Evolutionary conservation across 1,140 invertebrate genomes (phyloP).

Genomic region (Aculops lycopersici): DNA sequence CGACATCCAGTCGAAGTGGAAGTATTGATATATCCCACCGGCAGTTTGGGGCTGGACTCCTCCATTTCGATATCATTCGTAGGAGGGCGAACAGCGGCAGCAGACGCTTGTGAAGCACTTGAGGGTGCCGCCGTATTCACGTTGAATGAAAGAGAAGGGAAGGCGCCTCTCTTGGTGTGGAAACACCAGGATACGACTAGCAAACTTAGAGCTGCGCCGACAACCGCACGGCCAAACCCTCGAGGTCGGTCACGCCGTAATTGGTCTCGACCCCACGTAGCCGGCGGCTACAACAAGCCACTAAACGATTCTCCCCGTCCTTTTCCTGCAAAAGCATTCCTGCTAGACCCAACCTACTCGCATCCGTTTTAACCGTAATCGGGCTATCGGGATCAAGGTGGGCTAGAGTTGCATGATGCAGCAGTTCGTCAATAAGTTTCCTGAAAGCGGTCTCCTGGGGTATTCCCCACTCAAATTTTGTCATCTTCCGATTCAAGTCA

Average conservation of each 20-base stretch:
- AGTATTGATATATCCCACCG: too few relatives aligned
- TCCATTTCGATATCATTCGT: too few relatives aligned
- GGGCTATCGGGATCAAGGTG: neutral
- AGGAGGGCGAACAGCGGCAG: too few relatives aligned
- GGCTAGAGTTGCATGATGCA: neutral
- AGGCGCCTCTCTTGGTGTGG: too few relatives aligned
- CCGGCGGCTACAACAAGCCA: slow-evolving; percentile 5
- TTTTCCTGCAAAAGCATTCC: slow-evolving; percentile 5
- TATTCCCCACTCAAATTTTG: slow-evolving; percentile 3
- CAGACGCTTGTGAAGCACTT: too few relatives aligned
- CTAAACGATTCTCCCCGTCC: neutral
- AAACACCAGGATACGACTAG: too few relatives aligned
- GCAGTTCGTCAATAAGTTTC: neutral
- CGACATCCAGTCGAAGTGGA: too few relatives aligned
- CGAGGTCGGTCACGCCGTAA: slow-evolving; percentile 17
- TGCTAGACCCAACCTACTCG: slow-evolving; percentile 2
- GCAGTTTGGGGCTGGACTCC: too few relatives aligned
- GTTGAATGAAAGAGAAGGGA: too few relatives aligned
- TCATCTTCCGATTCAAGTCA: slow-evolving; percentile 10
- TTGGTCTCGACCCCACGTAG: slow-evolving; percentile 14
- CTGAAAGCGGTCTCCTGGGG: neutral
- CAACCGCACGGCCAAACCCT: slow-evolving; percentile 16
- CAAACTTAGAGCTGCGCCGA: too few relatives aligned
- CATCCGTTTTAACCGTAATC: slow-evolving; percentile 9
- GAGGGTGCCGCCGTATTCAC: too few relatives aligned